Evolutionary conservation across 2,113 vertebrate genomes (phyloP).

Genomic region (Scopus umbretta): DNA sequence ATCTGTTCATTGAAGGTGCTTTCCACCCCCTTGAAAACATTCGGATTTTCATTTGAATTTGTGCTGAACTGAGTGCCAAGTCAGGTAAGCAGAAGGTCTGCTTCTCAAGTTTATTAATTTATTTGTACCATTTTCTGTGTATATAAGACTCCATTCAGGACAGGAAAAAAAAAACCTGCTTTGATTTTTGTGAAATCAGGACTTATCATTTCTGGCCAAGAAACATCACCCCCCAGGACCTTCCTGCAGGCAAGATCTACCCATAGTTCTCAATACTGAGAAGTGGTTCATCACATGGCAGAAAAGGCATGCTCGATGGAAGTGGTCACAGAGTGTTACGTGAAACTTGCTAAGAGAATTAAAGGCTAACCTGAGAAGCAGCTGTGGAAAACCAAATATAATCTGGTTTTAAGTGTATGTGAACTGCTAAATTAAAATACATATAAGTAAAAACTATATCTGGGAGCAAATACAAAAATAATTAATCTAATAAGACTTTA

Average conservation of each 20-base stretch:
- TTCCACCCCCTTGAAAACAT: not conserved
- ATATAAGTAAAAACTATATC: not conserved
- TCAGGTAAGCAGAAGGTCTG: not conserved
- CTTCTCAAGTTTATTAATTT: not conserved
- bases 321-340: not conserved
- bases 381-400: not conserved
- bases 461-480: not conserved
- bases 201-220: not conserved
- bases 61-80: not conserved
- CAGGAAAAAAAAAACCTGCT: not conserved
- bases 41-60: not conserved
- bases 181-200: not conserved
- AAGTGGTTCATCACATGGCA: rapidly evolving
- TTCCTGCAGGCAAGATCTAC: not conserved
- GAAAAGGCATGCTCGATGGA: not conserved
- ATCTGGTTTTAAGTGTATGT: not conserved
- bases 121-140: not conserved
- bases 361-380: not conserved
- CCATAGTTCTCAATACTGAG: not conserved
- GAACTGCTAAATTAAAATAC: not conserved
- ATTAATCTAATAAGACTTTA: not conserved
- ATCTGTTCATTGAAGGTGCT: not conserved
- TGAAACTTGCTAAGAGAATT: not conserved
- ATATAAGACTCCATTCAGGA: not conserved
- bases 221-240: not conserved